Evolutionary conservation across 2,797 vertebrate genomes (phyloP).

Genomic region (Muscicapa comitata): DNA sequence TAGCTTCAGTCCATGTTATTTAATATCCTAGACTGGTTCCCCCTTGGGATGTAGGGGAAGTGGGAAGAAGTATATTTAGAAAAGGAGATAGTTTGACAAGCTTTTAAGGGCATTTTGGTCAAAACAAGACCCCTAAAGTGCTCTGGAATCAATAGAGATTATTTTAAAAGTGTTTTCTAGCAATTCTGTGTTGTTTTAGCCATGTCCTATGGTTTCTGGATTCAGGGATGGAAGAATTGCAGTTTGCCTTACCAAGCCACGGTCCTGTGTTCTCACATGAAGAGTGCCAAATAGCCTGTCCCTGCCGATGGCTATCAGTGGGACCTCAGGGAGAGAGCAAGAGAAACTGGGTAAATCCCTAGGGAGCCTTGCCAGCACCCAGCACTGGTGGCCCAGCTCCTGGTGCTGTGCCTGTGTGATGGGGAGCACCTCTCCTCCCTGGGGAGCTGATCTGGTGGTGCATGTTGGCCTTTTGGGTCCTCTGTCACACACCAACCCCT

Average conservation of each 20-base stretch:
- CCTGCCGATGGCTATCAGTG: not conserved
- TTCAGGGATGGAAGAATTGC: not conserved
- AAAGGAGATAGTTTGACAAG: not conserved
- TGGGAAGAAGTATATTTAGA: not conserved
- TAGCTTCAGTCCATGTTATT: not conserved
- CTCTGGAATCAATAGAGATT: not conserved
- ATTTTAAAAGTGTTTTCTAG: not conserved
- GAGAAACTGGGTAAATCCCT: not conserved
- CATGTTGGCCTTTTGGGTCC: not conserved
- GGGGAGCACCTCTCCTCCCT: not conserved
- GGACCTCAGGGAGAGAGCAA: not conserved
- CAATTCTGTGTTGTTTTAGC: not conserved
- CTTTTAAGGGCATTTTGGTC: not conserved
- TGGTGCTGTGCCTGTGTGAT: rapidly evolving
- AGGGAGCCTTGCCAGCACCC: not conserved
- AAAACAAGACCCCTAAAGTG: not conserved
- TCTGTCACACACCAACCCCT: not conserved
- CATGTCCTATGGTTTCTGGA: not conserved
- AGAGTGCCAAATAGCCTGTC: not conserved
- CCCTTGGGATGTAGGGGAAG: not conserved
- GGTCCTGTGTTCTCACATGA: not conserved
- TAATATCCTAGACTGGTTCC: not conserved
- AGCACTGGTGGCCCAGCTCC: rapidly evolving
- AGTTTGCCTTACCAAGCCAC: not conserved
- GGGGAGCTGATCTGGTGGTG: not conserved